Percentiles rank a stretch among this genome's conserved stretches.
phyloP scores from a whole-genome alignment of 23 tunicate genomes.

The Diplosoma virens region DNA sequence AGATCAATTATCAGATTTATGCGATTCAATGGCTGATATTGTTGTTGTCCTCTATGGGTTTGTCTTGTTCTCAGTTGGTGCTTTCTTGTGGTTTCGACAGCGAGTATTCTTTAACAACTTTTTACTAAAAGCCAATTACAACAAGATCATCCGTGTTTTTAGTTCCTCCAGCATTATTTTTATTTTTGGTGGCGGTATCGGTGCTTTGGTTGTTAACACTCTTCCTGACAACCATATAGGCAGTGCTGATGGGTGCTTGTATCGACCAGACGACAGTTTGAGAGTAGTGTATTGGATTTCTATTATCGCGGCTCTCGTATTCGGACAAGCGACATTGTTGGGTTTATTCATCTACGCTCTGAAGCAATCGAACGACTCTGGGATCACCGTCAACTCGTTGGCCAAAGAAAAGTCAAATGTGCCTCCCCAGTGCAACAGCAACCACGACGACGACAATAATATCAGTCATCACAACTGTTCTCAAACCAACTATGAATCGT shows the following conservation, averaged over 20 bases:
- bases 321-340: conserved; percentile 46
- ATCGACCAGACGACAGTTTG: background rate
- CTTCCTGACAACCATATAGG: conserved; percentile 32
- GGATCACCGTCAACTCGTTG: no score
- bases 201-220: background rate
- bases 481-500: no score
- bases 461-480: no score
- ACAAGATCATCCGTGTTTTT: conserved; percentile 5
- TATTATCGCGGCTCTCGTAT: conserved; percentile 14
- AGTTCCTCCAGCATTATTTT: conserved; percentile 44
- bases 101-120: conserved; percentile 38
- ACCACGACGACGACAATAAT: no score
- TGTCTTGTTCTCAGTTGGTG: conserved; percentile 21
- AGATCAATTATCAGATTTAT: background rate
- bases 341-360: conserved; percentile 62
- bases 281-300: background rate
- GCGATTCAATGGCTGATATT: conserved; percentile 56
- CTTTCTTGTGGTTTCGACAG: conserved; percentile 73
- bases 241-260: conserved; percentile 35
- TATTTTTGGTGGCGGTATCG: conserved; percentile 29
- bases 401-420: no score
- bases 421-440: no score
- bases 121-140: conserved; percentile 20
- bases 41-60: conserved; percentile 21
- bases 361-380: no score